phyloP scores from a whole-genome alignment of 2,113 vertebrate genomes.

The Cynocephalus volans region DNA sequence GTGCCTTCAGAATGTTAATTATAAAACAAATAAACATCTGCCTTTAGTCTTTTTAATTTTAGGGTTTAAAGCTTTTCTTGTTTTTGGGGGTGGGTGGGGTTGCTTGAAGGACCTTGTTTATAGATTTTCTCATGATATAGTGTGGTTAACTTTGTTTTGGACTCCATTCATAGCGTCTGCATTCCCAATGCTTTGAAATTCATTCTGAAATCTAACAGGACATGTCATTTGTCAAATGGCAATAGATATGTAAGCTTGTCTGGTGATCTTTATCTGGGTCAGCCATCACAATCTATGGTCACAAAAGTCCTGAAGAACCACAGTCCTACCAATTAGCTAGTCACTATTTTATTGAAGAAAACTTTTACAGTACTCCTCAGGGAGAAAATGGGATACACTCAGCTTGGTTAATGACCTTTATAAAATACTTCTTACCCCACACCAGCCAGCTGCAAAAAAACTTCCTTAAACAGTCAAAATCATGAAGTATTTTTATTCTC shows the following conservation, averaged over 20 bases:
- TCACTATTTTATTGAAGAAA: not conserved
- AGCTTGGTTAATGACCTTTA: constrained; percentile 13
- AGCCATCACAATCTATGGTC: not conserved
- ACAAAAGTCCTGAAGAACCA: not conserved
- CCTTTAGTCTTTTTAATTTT: constrained; percentile 57
- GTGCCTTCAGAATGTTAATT: constrained; percentile 51
- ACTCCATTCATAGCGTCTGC: not conserved
- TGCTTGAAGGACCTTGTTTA: not conserved
- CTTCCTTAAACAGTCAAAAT: constrained; percentile 24
- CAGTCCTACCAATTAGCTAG: not conserved
- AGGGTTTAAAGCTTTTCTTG: constrained; percentile 44
- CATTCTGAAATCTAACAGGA: constrained; percentile 24
- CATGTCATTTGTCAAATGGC: not conserved
- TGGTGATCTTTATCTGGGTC: not conserved
- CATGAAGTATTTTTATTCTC: constrained; percentile 19
- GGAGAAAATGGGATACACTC: not conserved
- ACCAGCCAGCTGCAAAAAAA: not conserved
- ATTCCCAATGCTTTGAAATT: not conserved
- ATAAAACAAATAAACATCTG: constrained; percentile 74
- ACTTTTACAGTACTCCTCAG: not conserved
- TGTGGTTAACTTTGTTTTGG: not conserved
- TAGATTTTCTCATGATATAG: not conserved
- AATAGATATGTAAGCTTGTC: not conserved
- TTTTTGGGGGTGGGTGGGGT: not conserved
- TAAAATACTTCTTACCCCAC: not conserved